Evolutionary conservation across 2,797 vertebrate genomes (phyloP), one percentile per base, ranked within the genome.

Genomic region (Mormyrops attenuatus): DNA sequence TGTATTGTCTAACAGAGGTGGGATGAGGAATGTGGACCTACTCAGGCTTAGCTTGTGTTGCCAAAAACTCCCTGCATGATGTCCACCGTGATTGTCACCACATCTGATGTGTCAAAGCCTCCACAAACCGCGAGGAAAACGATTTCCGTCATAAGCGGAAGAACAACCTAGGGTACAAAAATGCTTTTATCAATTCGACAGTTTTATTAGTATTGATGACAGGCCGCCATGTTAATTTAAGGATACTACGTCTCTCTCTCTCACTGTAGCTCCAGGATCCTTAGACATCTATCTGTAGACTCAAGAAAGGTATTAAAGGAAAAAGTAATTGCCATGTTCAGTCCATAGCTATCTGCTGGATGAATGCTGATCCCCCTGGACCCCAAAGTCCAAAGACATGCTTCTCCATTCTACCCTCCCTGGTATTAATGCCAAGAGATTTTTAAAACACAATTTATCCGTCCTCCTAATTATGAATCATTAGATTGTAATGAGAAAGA

Each of bases 401-500:
- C 82, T 85, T 57, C 34, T 11, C n/a, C 52, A 57, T 60, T 34
- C 52, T 57, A 53, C 50, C 38, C 86, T 57, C 26, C 13, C 30
- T 15, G 7, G 17, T 30, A 87, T 38, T 55, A 26, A 57, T 34
- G 30, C 86, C 86, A 87, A 60, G 86, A 87, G 22, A 57, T 57
- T 87, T 87, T 41, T 57, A 87, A 85, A 87, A n/a, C 53, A 60
- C 53, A 34, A 41, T 87, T 60, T 57, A 87, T 30, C 53, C 47
- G 2, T 86, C 85, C 52, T 38, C 86, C 86, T 60, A 87, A 60
- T 87, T 87, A 60, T 87, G 86, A 87, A 60, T 55, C 52, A 87
- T 87, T 87, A 87, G 53, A 87, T 57, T 87, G 22, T 87, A 87
- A 87, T 87, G 53, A 60, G 86, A 60, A 60, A 57, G 86, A n/a